These are phyloP conservation scores for Luperina testacea DNA, from an alignment of 2,888 invertebrate genomes.

Conservation along the genomic window DNA sequence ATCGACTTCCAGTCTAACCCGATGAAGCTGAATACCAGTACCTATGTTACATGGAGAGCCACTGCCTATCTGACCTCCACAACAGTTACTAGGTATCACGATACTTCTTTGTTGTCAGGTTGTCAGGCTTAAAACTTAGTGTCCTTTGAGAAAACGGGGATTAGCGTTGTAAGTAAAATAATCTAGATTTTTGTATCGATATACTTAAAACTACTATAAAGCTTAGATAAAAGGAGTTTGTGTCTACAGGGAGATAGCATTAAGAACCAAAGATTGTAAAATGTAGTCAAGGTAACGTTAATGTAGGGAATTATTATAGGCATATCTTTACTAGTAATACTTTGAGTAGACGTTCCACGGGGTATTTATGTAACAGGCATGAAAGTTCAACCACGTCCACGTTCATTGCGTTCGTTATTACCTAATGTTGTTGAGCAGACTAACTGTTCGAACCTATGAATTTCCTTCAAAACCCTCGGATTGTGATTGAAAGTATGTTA, in stretches of 20 bases:
- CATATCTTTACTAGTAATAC: slow-evolving; percentile 51
- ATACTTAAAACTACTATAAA: slow-evolving; percentile 49
- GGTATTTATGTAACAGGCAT: too few species aligned
- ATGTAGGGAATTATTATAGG: slow-evolving; percentile 44
- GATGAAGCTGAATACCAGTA: neutral
- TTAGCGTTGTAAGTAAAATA: slow-evolving; percentile 29
- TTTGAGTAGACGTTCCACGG: neutral
- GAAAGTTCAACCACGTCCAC: too few species aligned
- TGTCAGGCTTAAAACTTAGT: neutral
- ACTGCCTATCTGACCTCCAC: too few species aligned
- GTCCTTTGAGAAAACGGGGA: neutral
- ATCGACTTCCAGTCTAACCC: neutral
- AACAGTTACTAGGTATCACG: neutral
- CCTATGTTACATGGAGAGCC: neutral
- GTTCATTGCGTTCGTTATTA: too few species aligned
- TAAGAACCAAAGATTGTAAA: slow-evolving; percentile 68
- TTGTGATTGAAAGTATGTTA: too few species aligned
- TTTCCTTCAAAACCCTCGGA: too few species aligned
- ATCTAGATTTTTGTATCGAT: slow-evolving; percentile 61
- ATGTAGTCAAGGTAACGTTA: slow-evolving; percentile 27
- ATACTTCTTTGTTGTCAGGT: neutral
- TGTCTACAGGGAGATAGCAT: slow-evolving; percentile 72
- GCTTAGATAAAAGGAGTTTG: slow-evolving; percentile 37
- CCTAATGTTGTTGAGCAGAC: too few species aligned
- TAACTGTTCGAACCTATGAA: too few species aligned